These are phyloP conservation scores for Porites rus DNA, from an alignment of 92 coral and sea anemone species.

Conservation along the genomic window DNA sequence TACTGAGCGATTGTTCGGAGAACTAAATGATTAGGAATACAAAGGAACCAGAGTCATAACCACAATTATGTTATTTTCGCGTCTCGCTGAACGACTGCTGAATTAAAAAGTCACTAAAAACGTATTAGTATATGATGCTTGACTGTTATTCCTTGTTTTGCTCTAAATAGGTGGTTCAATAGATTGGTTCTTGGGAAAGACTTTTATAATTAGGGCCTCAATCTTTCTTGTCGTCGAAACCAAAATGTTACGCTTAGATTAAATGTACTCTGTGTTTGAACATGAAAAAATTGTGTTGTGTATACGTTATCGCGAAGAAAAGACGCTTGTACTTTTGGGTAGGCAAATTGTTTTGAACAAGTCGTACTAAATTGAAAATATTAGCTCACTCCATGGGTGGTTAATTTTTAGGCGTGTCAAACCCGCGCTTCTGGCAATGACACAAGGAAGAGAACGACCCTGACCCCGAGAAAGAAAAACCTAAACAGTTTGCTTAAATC, in stretches of 20 bases:
- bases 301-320: slow-evolving; percentile 10
- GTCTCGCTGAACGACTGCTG: slow-evolving; percentile 3
- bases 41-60: slow-evolving; percentile 25
- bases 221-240: background rate
- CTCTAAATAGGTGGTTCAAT: background rate
- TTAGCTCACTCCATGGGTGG: slow-evolving; percentile 30
- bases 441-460: background rate
- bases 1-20: slow-evolving; percentile 40
- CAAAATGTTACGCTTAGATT: slow-evolving; percentile 1
- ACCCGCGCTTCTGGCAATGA: slow-evolving; percentile 24
- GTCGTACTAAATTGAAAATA: slow-evolving; percentile 33
- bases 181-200: background rate
- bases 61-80: slow-evolving; percentile 35
- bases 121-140: background rate
- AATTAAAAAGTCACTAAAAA: slow-evolving; percentile 25
- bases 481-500: slow-evolving; percentile 44
- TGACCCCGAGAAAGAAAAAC: slow-evolving; percentile 32
- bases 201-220: slow-evolving; percentile 12
- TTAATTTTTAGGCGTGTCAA: slow-evolving; percentile 45
- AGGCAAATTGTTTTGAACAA: slow-evolving; percentile 36
- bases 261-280: slow-evolving; percentile 30
- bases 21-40: slow-evolving; percentile 46
- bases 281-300: slow-evolving; percentile 6
- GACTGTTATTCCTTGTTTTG: background rate
- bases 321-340: slow-evolving; percentile 34